These are phyloP conservation scores for Colossoma macropomum DNA, from an alignment of 2,113 vertebrate genomes.

Conservation along the genomic window DNA sequence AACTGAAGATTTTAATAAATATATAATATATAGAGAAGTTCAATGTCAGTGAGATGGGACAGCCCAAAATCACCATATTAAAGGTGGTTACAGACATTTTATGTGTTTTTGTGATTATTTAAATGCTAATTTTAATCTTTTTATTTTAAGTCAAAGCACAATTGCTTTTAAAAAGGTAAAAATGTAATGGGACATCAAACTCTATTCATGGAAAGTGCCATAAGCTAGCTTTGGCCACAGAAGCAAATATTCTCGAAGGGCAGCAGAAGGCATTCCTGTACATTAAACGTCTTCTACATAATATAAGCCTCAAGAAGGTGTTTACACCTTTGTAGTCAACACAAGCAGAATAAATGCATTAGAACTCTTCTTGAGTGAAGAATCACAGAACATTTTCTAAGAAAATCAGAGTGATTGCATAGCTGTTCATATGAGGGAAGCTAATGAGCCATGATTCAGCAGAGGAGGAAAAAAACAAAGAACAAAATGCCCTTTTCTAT, in stretches of 20 bases:
- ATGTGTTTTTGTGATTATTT: no score
- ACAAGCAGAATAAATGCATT: neutral
- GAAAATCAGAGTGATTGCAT: neutral
- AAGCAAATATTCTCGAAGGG: neutral
- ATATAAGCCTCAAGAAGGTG: neutral
- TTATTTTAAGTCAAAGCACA: no score
- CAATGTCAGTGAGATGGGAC: no score
- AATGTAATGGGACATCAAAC: no score
- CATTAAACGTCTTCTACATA: neutral
- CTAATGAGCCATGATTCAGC: constrained; percentile 15
- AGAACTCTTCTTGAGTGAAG: neutral
- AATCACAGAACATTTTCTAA: neutral
- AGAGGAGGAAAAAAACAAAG: constrained; percentile 24
- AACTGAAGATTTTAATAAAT: no score
- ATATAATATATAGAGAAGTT: no score
- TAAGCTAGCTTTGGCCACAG: neutral
- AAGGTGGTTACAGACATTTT: no score
- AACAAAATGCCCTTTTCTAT: constrained; percentile 19
- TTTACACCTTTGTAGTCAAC: neutral
- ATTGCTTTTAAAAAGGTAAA: no score
- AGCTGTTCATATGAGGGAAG: neutral
- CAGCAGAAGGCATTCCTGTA: neutral
- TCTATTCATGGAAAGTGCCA: no score
- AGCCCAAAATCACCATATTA: no score
- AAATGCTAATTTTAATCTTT: no score